Evolutionary conservation across 2,797 vertebrate species (phyloP).

Genomic region (Muscicapa striata): DNA sequence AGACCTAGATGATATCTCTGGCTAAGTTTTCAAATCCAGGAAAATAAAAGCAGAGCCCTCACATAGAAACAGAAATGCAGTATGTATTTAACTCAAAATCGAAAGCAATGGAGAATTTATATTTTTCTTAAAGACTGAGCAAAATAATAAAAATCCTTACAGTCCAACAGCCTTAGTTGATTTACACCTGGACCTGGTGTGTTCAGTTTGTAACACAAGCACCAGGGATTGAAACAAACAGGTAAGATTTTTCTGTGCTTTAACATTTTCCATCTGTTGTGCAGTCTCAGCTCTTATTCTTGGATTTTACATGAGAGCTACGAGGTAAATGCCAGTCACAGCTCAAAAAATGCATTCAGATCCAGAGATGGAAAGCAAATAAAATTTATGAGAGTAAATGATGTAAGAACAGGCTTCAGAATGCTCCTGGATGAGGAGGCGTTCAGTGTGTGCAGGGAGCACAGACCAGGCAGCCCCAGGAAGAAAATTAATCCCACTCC

Average conservation of each 20-base stretch:
- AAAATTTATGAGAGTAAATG: neutral
- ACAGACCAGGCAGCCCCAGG: neutral
- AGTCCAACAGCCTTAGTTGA: neutral
- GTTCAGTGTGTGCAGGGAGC: neutral
- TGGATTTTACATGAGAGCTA: neutral
- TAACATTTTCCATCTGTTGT: neutral
- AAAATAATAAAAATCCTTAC: neutral
- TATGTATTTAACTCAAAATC: neutral
- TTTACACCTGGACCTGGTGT: neutral
- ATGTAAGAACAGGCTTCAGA: slow-evolving; percentile 26
- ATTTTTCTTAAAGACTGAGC: neutral
- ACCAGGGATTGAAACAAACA: neutral
- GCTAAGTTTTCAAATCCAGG: neutral
- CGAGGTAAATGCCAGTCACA: neutral
- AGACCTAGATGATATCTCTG: neutral
- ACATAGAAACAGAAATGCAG: neutral
- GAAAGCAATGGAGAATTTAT: neutral
- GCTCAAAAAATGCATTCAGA: slow-evolving; percentile 2
- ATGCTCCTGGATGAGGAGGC: neutral
- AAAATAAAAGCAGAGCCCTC: neutral
- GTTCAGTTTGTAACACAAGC: neutral
- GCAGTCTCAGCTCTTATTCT: neutral
- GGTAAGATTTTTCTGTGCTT: neutral
- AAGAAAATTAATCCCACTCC: neutral
- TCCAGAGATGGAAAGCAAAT: slow-evolving; percentile 8